A percentile compares a stretch with the other conserved stretches of the same genome.
phyloP scores from a whole-genome alignment of 2,113 vertebrate genomes.

The Psilopogon haemacephalus region DNA sequence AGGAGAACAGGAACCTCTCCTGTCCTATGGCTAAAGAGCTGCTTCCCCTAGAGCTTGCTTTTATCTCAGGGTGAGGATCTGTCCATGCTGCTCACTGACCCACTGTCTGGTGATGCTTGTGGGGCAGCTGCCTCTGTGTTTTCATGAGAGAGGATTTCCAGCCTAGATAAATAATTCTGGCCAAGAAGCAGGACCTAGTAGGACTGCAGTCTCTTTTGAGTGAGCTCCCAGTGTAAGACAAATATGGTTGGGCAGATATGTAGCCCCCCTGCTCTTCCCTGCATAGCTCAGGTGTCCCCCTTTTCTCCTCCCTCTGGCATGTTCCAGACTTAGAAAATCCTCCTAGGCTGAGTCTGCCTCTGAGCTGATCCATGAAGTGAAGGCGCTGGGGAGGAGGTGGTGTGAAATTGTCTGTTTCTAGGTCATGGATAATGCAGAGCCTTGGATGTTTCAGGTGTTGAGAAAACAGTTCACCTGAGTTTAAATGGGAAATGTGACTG shows the following conservation, averaged over 20 bases:
- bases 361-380: background rate
- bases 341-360: background rate
- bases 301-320: background rate
- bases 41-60: background rate
- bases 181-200: background rate
- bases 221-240: background rate
- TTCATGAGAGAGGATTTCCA: background rate
- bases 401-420: background rate
- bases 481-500: background rate
- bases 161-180: background rate
- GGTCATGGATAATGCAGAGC: background rate
- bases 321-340: background rate
- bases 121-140: background rate
- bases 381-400: background rate
- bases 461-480: background rate
- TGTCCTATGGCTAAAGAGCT: background rate
- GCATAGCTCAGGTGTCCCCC: background rate
- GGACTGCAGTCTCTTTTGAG: background rate
- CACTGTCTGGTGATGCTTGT: background rate
- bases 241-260: background rate
- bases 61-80: background rate
- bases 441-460: background rate
- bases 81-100: background rate
- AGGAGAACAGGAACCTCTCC: background rate
- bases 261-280: background rate